Conservation (phyloP, 1,140 invertebrate species). For the Gryon sp. region DNA sequence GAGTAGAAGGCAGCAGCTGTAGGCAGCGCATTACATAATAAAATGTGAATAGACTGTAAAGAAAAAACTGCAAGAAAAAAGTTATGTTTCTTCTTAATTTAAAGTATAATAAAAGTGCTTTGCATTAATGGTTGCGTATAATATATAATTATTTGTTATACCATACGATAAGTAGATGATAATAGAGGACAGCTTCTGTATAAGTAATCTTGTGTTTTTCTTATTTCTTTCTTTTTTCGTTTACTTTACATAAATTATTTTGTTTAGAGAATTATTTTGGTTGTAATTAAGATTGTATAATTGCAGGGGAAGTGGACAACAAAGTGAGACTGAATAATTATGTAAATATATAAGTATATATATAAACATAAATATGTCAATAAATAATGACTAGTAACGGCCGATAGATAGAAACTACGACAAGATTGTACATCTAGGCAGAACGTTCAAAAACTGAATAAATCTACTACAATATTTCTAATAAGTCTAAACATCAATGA, state of each 20-base stretch:
- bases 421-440: conserved; percentile 10
- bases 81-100: conserved; percentile 67
- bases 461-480: conserved; percentile 31
- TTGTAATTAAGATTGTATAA: conserved; percentile 32
- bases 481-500: conserved; percentile 17
- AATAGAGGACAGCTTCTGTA: conserved; percentile 45
- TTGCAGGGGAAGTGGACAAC: neutral
- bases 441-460: conserved; percentile 14
- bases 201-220: too few relatives aligned
- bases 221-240: too few relatives aligned
- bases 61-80: conserved; percentile 72
- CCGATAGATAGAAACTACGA: conserved; percentile 27
- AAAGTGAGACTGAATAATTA: conserved; percentile 19
- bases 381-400: conserved; percentile 10
- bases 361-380: too few relatives aligned
- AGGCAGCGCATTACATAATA: conserved; percentile 75
- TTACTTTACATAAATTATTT: too few relatives aligned
- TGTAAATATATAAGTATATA: conserved; percentile 23
- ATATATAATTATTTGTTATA: conserved; percentile 54
- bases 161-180: conserved; percentile 44
- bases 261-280: too few relatives aligned
- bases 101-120: conserved; percentile 69
- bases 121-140: conserved; percentile 60
- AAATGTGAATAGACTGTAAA: conserved; percentile 74
- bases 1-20: conserved; percentile 74